Percentiles rank a stretch among this genome's conserved stretches.
Evolutionary conservation across 2,888 invertebrate species (phyloP).

Genomic region (Oscheius sp.): DNA sequence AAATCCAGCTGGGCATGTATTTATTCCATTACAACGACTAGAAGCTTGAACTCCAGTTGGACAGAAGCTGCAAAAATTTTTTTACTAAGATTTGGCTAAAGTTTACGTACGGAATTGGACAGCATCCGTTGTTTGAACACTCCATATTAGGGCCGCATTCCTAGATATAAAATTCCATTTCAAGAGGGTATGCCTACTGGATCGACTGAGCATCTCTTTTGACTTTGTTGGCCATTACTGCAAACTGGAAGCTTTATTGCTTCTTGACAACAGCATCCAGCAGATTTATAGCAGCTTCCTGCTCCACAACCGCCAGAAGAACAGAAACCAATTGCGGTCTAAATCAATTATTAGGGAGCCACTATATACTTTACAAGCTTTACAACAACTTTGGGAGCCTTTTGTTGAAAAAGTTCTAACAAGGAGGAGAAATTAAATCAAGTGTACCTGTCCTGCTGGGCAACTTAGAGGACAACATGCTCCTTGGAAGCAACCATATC

Average conservation of each 20-base stretch:
- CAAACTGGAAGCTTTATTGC: slow-evolving; percentile 55
- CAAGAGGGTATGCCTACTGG: slow-evolving; percentile 12
- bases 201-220: slow-evolving; percentile 16
- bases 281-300: slow-evolving; percentile 46
- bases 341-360: too few relatives aligned
- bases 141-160: slow-evolving; percentile 64
- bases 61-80: too few relatives aligned
- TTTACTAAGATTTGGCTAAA: too few relatives aligned
- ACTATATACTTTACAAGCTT: too few relatives aligned
- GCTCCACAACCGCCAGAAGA: slow-evolving; percentile 46
- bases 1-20: slow-evolving; percentile 44
- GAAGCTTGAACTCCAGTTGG: slow-evolving; percentile 62
- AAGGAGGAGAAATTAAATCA: too few relatives aligned
- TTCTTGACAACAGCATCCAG: slow-evolving; percentile 61
- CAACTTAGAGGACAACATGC: slow-evolving; percentile 65
- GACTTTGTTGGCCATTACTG: slow-evolving; percentile 55
- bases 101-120: slow-evolving; percentile 65
- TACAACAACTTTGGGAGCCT: too few relatives aligned
- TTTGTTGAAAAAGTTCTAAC: too few relatives aligned
- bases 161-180: slow-evolving; percentile 21
- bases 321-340: slow-evolving; percentile 55
- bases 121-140: slow-evolving; percentile 68
- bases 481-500: slow-evolving; percentile 61
- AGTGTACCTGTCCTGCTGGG: slow-evolving; percentile 48
- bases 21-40: slow-evolving; percentile 40